A percentile compares a stretch with the other conserved stretches of the same genome.
These are phyloP conservation scores for Epiblema foenella DNA, from an alignment of 2,888 invertebrate species.

Conservation along the genomic window DNA sequence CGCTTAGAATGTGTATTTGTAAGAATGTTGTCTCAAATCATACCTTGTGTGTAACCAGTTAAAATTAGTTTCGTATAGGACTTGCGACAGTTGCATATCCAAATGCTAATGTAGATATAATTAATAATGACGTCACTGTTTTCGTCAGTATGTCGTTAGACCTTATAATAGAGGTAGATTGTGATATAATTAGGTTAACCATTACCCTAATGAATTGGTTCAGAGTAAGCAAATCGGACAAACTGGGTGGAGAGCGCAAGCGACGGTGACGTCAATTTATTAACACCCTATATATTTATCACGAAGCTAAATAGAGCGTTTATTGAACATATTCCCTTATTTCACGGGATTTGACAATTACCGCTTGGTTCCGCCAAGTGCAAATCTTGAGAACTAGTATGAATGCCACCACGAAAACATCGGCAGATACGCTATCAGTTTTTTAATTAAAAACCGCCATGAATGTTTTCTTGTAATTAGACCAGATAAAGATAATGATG, in stretches of 20 bases:
- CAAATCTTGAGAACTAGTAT: too few species aligned
- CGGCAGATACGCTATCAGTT: too few species aligned
- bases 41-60: background rate
- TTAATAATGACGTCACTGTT: conserved; percentile 10
- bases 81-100: conserved; percentile 7
- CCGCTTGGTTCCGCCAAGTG: too few species aligned
- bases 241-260: background rate
- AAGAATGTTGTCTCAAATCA: background rate
- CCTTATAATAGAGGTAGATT: conserved; percentile 19
- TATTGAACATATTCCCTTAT: too few species aligned
- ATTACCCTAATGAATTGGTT: conserved; percentile 29
- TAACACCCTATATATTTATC: background rate
- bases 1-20: too few species aligned
- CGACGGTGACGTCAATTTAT: background rate
- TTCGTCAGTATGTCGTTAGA: conserved; percentile 5
- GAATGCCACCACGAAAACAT: too few species aligned
- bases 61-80: background rate
- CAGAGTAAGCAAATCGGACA: conserved; percentile 6
- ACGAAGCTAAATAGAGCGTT: background rate
- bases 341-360: too few species aligned
- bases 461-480: too few species aligned
- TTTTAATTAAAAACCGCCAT: too few species aligned
- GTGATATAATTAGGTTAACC: conserved; percentile 35
- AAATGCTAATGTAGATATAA: conserved; percentile 9
- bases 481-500: too few species aligned